phyloP scores from a whole-genome alignment of 1,140 invertebrate genomes.

The Drosophila micromelanica region DNA sequence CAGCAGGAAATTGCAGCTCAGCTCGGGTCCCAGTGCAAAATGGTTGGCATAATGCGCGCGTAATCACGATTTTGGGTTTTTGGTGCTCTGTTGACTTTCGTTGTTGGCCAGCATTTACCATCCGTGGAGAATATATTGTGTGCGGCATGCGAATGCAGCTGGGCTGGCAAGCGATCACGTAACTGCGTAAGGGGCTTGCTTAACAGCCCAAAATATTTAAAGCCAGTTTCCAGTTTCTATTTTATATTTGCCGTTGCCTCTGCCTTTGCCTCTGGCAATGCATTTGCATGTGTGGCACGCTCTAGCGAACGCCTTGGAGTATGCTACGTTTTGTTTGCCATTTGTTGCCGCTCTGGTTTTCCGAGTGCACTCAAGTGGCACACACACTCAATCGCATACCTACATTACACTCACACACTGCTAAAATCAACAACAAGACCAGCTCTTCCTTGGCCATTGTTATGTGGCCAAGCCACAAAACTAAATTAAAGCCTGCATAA shows the following conservation, averaged over 20 bases:
- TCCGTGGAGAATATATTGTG: constrained; percentile 52
- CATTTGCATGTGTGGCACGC: constrained; percentile 76
- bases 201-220: constrained; percentile 61
- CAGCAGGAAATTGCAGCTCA: constrained; percentile 32
- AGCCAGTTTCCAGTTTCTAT: constrained; percentile 50
- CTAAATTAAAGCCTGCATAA: constrained; percentile 65
- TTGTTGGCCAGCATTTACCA: background rate
- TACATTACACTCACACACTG: constrained; percentile 1
- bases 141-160: constrained; percentile 41
- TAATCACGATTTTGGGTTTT: constrained; percentile 37
- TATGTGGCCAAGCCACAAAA: constrained; percentile 5
- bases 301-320: constrained; percentile 45
- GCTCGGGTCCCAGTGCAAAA: constrained; percentile 9
- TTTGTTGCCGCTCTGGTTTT: constrained; percentile 65
- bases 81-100: background rate
- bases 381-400: background rate
- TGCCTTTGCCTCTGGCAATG: constrained; percentile 13
- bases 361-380: constrained; percentile 41
- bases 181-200: constrained; percentile 51
- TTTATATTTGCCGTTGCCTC: constrained; percentile 25
- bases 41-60: constrained; percentile 18
- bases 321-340: constrained; percentile 75
- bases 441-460: constrained; percentile 21
- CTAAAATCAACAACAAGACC: constrained; percentile 2
- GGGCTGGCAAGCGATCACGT: constrained; percentile 62